A percentile compares a stretch with the other conserved stretches of the same genome.
These are phyloP conservation scores for Aporrectodea caliginosa DNA, from an alignment of 1,140 invertebrate species.

Conservation along the genomic window DNA sequence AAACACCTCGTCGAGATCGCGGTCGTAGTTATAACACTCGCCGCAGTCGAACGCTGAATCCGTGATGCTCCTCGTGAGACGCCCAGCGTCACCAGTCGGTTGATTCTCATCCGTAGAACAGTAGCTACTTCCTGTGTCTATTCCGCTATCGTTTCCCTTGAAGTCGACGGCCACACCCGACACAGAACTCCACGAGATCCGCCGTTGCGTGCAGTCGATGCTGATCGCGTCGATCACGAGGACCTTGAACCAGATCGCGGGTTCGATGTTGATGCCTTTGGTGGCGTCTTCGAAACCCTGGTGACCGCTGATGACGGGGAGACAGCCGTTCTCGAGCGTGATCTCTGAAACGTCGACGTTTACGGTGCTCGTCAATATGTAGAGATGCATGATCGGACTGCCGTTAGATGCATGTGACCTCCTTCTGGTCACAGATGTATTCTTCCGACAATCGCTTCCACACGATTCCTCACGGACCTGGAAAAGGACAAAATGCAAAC, in stretches of 20 bases:
- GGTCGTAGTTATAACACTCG: constrained; percentile 21
- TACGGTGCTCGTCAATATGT: not conserved
- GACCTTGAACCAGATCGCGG: constrained; percentile 34
- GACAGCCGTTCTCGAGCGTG: not conserved
- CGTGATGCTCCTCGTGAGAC: constrained; percentile 13
- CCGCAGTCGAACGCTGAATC: constrained; percentile 26
- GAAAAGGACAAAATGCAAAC: too few relatives aligned
- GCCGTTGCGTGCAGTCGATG: constrained; percentile 22
- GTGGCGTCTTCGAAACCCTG: not conserved
- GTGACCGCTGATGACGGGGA: not conserved
- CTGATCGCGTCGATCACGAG: constrained; percentile 29
- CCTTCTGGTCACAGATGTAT: too few relatives aligned
- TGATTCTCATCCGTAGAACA: not conserved
- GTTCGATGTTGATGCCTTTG: constrained; percentile 18
- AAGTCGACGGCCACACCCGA: not conserved
- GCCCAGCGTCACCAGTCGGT: not conserved
- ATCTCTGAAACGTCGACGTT: not conserved
- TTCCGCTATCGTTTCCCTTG: not conserved
- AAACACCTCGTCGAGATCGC: constrained; percentile 32
- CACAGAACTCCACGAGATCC: constrained; percentile 23
- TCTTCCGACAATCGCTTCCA: too few relatives aligned
- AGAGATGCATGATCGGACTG: not conserved
- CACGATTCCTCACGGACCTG: too few relatives aligned
- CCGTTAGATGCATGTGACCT: too few relatives aligned
- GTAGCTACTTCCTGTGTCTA: not conserved